Evolutionary conservation across 1,140 invertebrate genomes (phyloP).

Genomic region (Halictus rubicundus): DNA sequence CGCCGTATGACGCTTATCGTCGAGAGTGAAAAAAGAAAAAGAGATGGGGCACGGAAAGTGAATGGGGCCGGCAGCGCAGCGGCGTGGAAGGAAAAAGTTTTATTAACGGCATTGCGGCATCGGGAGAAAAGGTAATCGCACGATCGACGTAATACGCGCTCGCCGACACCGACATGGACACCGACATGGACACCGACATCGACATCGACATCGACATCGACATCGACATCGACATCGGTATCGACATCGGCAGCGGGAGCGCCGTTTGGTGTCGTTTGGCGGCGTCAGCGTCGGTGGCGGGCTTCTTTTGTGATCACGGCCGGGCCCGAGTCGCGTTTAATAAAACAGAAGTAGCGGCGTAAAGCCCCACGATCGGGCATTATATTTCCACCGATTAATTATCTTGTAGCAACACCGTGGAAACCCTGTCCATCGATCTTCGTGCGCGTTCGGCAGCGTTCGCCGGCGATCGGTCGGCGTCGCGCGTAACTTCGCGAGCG

Average conservation of each 20-base stretch:
- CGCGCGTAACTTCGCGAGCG: slow-evolving; percentile 54
- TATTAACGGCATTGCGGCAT: slow-evolving; percentile 16
- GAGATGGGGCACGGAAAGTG: neutral
- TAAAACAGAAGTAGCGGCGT: slow-evolving; percentile 34
- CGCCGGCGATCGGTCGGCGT: slow-evolving; percentile 53
- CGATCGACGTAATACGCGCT: neutral
- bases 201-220: too few species aligned
- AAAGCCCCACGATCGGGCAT: slow-evolving; percentile 55
- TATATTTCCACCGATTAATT: slow-evolving; percentile 66
- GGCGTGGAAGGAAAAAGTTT: neutral
- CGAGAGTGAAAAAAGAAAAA: neutral
- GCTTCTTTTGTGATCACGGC: slow-evolving; percentile 3
- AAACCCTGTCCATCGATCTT: slow-evolving; percentile 65
- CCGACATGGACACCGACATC: too few species aligned
- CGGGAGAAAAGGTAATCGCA: neutral
- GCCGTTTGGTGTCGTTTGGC: too few species aligned
- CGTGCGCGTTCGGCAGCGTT: slow-evolving; percentile 53
- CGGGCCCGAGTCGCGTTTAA: neutral
- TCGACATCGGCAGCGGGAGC: too few species aligned
- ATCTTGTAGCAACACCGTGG: slow-evolving; percentile 56
- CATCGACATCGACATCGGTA: too few species aligned
- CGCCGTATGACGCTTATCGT: too few species aligned
- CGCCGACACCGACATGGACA: too few species aligned
- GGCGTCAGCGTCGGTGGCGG: too few species aligned
- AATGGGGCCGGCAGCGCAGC: too few species aligned